These are phyloP conservation scores for Taeniopygia guttata DNA, from an alignment of 2,797 vertebrate species.

Conservation along the genomic window DNA sequence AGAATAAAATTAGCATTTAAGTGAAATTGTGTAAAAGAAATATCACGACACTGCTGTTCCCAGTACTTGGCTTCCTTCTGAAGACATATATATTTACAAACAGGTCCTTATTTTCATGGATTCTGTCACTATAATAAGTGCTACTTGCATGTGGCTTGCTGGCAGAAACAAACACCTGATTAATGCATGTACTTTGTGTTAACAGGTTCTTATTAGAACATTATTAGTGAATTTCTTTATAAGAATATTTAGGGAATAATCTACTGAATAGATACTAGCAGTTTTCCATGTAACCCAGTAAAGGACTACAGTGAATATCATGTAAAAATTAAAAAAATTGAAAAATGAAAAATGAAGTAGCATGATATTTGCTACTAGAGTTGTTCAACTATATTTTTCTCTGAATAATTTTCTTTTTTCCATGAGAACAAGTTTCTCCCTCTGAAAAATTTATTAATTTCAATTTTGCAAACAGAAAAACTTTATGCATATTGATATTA, in stretches of 20 bases:
- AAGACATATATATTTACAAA: background rate
- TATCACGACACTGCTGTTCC: background rate
- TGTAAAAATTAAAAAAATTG: background rate
- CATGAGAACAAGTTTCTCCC: background rate
- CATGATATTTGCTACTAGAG: background rate
- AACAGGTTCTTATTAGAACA: background rate
- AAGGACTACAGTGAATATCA: background rate
- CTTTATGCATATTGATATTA: background rate
- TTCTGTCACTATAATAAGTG: background rate
- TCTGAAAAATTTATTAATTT: background rate
- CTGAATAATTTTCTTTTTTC: background rate
- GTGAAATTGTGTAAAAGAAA: background rate
- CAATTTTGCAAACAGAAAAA: background rate
- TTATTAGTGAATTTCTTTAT: background rate
- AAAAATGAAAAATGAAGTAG: background rate
- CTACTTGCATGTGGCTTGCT: background rate
- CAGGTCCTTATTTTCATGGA: background rate
- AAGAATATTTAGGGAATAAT: slow-evolving; percentile 2
- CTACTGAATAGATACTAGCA: background rate
- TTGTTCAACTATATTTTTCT: background rate
- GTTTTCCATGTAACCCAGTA: background rate
- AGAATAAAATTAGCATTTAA: background rate
- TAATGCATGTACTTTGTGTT: background rate
- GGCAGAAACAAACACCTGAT: background rate
- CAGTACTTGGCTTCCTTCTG: background rate